These are phyloP conservation scores for Sigmodon hispidus DNA, from an alignment of 2,113 vertebrate species.

Conservation along the genomic window DNA sequence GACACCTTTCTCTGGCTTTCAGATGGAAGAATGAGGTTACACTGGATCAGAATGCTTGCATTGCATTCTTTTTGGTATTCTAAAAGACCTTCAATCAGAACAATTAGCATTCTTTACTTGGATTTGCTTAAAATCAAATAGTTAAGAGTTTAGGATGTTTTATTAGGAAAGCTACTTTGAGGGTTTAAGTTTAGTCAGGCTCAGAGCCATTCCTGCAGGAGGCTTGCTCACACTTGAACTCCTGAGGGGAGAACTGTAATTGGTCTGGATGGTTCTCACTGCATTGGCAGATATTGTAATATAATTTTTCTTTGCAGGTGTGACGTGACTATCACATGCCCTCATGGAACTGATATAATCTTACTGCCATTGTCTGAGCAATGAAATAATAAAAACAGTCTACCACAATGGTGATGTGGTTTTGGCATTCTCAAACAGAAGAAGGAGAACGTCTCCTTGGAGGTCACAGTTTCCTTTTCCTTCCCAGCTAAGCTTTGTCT, in stretches of 20 bases:
- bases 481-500: too few relatives aligned
- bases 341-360: neutral
- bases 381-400: neutral
- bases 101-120: neutral
- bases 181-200: neutral
- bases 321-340: neutral
- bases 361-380: neutral
- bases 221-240: neutral
- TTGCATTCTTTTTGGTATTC: slow-evolving; percentile 37
- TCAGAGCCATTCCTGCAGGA: neutral
- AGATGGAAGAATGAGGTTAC: slow-evolving; percentile 47
- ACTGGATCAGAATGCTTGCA: neutral
- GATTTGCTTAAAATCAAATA: slow-evolving; percentile 47
- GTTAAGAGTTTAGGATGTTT: slow-evolving; percentile 37
- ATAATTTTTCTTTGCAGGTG: neutral
- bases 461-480: neutral
- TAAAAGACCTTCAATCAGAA: neutral
- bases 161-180: slow-evolving; percentile 16
- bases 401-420: neutral
- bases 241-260: neutral
- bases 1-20: neutral
- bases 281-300: neutral
- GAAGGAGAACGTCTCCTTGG: neutral
- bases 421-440: neutral
- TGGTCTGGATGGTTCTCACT: neutral